Evolutionary conservation across 2,797 vertebrate species (phyloP), one percentile per base, ranked within the genome.

Genomic region (Allobates femoralis): DNA sequence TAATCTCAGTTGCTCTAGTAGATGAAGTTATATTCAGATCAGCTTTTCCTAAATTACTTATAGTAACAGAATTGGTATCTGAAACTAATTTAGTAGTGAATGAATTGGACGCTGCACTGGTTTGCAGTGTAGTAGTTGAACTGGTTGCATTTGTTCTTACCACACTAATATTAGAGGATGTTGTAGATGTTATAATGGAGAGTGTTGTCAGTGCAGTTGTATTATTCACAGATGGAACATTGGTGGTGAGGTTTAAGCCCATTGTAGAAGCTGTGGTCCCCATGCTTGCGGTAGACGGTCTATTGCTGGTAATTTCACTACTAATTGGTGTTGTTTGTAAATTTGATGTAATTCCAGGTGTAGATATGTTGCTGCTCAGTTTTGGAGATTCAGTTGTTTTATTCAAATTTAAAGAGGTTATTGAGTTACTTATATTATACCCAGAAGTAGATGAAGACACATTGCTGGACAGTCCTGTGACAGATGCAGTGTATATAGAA

Each of bases 371-470:
- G n/a, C 34, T 74, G 67, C 53, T 74, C 3, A 41, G 19, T 37
- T n/a, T 21, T 66, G 41, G 19, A n/a, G 21, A 12, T 82, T 19
- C 23, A 16, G 80, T 67, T 82, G 80, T 51, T 53, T 12, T 71
- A 23, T 32, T 55, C 14, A 19, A 51, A 30, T 8, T 53, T 14
- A 8, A 11, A 67, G 32, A 16, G 2, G 50, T 75, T 75, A 51
- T 18, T 53, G 30, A 26, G 46, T 30, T 75, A 53, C n/a, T 75
- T 26, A 16, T 51, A 30, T 51, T 75, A 51, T 74, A 26, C 37
- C n/a, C 37, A 74, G 41, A 26, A 50, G 12, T 73, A 41, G 69
- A 23, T 64, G 60, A 53, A 15, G 51, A 28, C 14, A 5, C 60
- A 64, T 28, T 64, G 14, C 26, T 28, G 12, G 60, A 16, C n/a